Conservation (phyloP, 2,888 invertebrate genomes). For the Polymixis flavicincta region DNA sequence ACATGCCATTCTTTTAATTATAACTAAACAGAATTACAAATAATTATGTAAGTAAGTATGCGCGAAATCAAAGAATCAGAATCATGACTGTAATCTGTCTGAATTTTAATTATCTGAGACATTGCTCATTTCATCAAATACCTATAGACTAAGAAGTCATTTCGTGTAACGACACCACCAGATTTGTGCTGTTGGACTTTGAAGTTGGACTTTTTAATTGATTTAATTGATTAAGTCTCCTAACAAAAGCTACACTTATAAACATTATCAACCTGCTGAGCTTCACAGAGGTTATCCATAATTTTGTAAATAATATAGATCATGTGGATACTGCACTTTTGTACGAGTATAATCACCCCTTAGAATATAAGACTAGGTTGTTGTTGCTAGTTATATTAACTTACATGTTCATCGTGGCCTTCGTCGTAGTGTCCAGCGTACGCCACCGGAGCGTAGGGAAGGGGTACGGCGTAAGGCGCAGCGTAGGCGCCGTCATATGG, state of each 20-base stretch:
- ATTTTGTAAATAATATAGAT: neutral
- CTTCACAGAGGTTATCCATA: neutral
- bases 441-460: slow-evolving; percentile 67
- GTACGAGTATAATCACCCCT: too few species aligned
- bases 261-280: neutral
- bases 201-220: neutral
- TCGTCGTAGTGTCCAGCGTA: slow-evolving; percentile 68
- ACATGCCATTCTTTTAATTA: too few species aligned
- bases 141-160: neutral
- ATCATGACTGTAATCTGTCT: neutral
- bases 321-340: neutral
- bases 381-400: slow-evolving; percentile 27
- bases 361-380: neutral
- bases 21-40: neutral
- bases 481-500: slow-evolving; percentile 62
- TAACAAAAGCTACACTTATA: neutral
- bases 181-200: neutral
- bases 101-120: neutral
- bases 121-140: neutral
- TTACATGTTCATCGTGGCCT: slow-evolving; percentile 79
- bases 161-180: neutral
- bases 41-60: neutral
- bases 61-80: neutral
- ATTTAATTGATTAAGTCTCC: neutral
- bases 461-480: slow-evolving; percentile 65